These are phyloP conservation scores for Sebastes reedi DNA, from an alignment of 2,797 vertebrate genomes.

Conservation along the genomic window DNA sequence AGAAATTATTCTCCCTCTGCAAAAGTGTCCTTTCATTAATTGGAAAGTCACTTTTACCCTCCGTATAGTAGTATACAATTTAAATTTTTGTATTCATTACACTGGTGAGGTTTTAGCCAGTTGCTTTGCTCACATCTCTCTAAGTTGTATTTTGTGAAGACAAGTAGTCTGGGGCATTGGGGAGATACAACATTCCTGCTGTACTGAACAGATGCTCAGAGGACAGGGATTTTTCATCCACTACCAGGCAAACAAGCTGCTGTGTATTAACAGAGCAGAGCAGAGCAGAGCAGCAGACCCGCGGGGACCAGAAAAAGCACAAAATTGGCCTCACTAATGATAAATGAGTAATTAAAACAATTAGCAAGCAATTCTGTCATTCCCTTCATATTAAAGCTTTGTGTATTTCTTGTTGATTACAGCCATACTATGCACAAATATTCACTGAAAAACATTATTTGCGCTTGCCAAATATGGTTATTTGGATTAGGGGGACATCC, in stretches of 20 bases:
- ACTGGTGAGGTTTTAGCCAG: neutral
- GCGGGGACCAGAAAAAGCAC: slow-evolving; percentile 11
- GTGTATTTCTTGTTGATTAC: slow-evolving; percentile 13
- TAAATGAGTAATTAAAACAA: slow-evolving; percentile 51
- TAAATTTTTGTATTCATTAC: neutral
- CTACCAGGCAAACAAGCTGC: slow-evolving; percentile 54
- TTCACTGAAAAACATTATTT: neutral
- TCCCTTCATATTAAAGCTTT: slow-evolving; percentile 1
- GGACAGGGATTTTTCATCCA: slow-evolving; percentile 44
- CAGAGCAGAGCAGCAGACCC: slow-evolving; percentile 15
- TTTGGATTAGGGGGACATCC: neutral
- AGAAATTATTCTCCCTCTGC: neutral
- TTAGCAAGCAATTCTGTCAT: slow-evolving; percentile 25
- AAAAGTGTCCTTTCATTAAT: neutral
- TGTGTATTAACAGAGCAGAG: slow-evolving; percentile 35
- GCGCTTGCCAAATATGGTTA: neutral
- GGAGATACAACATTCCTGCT: slow-evolving; percentile 37
- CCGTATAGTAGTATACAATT: neutral
- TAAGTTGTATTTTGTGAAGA: slow-evolving; percentile 41
- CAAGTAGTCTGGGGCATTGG: slow-evolving; percentile 43
- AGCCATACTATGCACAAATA: neutral
- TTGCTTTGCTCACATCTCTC: slow-evolving; percentile 14
- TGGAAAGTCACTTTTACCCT: neutral
- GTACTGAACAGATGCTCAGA: slow-evolving; percentile 58
- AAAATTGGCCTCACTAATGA: slow-evolving; percentile 28